phyloP scores from a whole-genome alignment of 2,888 invertebrate species.

The Scaeva pyrastri region DNA sequence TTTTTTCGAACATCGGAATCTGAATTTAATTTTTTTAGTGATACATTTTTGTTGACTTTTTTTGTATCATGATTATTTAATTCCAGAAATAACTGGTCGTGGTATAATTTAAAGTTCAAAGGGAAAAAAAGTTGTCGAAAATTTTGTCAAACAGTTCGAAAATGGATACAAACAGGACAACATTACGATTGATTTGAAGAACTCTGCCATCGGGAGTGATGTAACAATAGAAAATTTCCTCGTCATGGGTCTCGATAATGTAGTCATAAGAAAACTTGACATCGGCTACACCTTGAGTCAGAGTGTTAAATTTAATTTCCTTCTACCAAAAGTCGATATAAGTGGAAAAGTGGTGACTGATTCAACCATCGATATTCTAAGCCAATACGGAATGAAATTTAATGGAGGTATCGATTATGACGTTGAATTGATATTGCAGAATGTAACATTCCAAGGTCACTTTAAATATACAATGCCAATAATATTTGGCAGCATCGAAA shows the following conservation, averaged over 20 bases:
- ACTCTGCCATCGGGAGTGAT: not conserved
- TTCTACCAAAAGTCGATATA: slow-evolving; percentile 77
- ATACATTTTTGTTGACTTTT: too few relatives aligned
- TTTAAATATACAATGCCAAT: slow-evolving; percentile 82
- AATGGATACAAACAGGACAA: slow-evolving; percentile 22
- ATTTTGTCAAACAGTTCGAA: not conserved
- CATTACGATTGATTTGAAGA: not conserved
- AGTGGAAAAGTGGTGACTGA: slow-evolving; percentile 78
- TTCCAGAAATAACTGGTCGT: not conserved
- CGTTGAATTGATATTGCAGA: slow-evolving; percentile 78
- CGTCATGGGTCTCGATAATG: slow-evolving; percentile 79
- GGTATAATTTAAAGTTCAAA: not conserved
- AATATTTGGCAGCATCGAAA: slow-evolving; percentile 80
- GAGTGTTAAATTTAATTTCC: slow-evolving; percentile 80
- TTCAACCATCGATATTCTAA: slow-evolving; percentile 78
- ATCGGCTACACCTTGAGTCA: slow-evolving; percentile 80
- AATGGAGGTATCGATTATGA: slow-evolving; percentile 80
- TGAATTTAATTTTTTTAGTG: too few relatives aligned
- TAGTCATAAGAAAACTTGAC: slow-evolving; percentile 79
- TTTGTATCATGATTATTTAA: too few relatives aligned
- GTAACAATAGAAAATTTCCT: slow-evolving; percentile 78
- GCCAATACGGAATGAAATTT: slow-evolving; percentile 78
- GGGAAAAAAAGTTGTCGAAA: slow-evolving; percentile 77
- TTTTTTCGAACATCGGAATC: too few relatives aligned
- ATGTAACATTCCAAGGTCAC: slow-evolving; percentile 79